phyloP scores from a whole-genome alignment of 2,888 invertebrate genomes.

The Lobophora halterata region DNA sequence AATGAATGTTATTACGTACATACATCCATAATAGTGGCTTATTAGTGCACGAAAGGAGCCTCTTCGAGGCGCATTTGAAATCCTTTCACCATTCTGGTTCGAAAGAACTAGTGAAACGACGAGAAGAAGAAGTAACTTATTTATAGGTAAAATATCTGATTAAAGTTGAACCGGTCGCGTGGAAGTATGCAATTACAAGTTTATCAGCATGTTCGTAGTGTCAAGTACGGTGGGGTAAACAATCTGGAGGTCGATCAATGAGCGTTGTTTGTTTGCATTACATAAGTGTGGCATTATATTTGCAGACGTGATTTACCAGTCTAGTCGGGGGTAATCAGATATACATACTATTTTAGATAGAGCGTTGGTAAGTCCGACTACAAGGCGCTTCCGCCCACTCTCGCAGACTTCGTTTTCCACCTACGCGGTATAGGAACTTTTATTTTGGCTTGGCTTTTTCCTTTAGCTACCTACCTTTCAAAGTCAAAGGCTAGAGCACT shows the following conservation, averaged over 20 bases:
- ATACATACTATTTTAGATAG: slow-evolving; percentile 5
- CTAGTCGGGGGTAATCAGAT: slow-evolving; percentile 25
- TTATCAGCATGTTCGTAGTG: slow-evolving; percentile 10
- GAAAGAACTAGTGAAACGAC: too few relatives aligned
- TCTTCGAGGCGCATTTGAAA: too few relatives aligned
- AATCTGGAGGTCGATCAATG: slow-evolving; percentile 29
- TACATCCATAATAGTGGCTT: slow-evolving; percentile 3
- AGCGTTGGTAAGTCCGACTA: slow-evolving; percentile 23
- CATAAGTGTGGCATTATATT: slow-evolving; percentile 33
- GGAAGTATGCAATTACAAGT: slow-evolving; percentile 11
- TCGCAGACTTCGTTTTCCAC: slow-evolving; percentile 29
- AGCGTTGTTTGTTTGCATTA: slow-evolving; percentile 31
- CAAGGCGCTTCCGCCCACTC: slow-evolving; percentile 36
- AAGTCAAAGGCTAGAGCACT: slow-evolving; percentile 19
- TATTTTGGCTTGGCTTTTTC: slow-evolving; percentile 34
- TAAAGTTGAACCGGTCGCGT: background rate
- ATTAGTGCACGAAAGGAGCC: too few relatives aligned
- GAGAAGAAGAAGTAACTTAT: too few relatives aligned
- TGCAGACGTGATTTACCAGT: slow-evolving; percentile 32
- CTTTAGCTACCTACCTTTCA: slow-evolving; percentile 17
- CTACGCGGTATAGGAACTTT: slow-evolving; percentile 36
- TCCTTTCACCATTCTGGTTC: too few relatives aligned
- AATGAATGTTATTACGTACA: slow-evolving; percentile 1
- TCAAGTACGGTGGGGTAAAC: slow-evolving; percentile 20
- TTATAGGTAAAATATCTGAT: background rate